These are phyloP conservation scores for Gryllus bimaculatus DNA, from an alignment of 1,140 invertebrate species.

Conservation along the genomic window DNA sequence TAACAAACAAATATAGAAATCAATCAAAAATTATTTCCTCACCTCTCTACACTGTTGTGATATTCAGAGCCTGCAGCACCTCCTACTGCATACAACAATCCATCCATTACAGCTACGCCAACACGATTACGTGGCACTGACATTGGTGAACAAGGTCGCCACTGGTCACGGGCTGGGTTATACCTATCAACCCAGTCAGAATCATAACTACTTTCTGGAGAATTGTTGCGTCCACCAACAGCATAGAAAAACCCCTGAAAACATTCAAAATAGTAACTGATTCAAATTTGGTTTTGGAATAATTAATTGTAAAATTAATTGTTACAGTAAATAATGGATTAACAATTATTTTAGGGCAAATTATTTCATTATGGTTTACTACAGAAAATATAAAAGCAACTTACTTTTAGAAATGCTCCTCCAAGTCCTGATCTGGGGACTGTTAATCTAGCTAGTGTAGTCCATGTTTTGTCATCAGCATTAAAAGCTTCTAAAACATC, in stretches of 20 bases:
- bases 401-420: constrained; percentile 71
- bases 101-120: constrained; percentile 86
- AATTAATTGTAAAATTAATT: too few relatives aligned
- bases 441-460: constrained; percentile 61
- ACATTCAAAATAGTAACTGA: neutral
- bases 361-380: neutral
- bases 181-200: constrained; percentile 45
- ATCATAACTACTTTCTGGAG: constrained; percentile 60
- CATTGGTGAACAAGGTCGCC: constrained; percentile 74
- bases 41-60: constrained; percentile 83
- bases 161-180: constrained; percentile 65
- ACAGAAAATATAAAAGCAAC: neutral
- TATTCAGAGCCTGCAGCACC: constrained; percentile 73
- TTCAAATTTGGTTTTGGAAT: too few relatives aligned
- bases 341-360: neutral
- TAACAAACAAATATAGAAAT: too few relatives aligned
- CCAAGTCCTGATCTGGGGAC: constrained; percentile 78
- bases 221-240: constrained; percentile 83
- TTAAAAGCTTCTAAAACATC: constrained; percentile 81
- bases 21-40: constrained; percentile 14
- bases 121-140: constrained; percentile 73
- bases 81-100: constrained; percentile 79
- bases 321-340: too few relatives aligned
- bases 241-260: constrained; percentile 73
- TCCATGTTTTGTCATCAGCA: constrained; percentile 75